These are phyloP conservation scores for Graphium colonna DNA, from an alignment of 2,888 invertebrate genomes.

Conservation along the genomic window DNA sequence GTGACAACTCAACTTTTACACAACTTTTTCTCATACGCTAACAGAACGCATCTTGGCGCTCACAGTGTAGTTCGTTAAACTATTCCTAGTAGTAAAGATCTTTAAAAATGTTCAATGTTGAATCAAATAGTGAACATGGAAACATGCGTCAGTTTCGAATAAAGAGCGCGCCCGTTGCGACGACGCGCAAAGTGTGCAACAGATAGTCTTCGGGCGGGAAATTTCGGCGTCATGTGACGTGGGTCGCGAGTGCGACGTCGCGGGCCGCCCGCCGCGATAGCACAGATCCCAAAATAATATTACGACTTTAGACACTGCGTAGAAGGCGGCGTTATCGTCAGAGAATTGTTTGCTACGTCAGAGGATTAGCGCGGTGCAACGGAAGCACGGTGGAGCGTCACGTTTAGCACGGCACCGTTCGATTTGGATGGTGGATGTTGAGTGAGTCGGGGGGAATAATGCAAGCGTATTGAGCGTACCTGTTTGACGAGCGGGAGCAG, in stretches of 20 bases:
- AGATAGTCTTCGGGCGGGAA: conserved; percentile 71
- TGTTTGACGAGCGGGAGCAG: conserved; percentile 96
- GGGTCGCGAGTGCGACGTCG: conserved; percentile 40
- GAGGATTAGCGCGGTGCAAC: conserved; percentile 34
- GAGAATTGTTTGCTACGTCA: conserved; percentile 57
- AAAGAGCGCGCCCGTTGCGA: conserved; percentile 41
- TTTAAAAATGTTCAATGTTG: too few species aligned
- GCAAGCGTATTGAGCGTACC: conserved; percentile 80
- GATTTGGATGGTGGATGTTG: conserved; percentile 24
- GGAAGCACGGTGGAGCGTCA: conserved; percentile 28
- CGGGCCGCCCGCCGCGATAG: conserved; percentile 48
- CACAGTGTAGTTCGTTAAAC: too few species aligned
- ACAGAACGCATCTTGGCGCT: background rate
- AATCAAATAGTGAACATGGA: too few species aligned
- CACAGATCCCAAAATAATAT: conserved; percentile 60
- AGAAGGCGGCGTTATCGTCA: conserved; percentile 54
- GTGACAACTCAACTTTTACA: conserved; percentile 35
- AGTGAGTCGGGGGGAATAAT: conserved; percentile 28
- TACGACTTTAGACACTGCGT: conserved; percentile 59
- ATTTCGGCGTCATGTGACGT: conserved; percentile 57
- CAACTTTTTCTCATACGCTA: conserved; percentile 14
- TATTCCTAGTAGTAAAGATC: too few species aligned
- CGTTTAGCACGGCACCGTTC: conserved; percentile 25
- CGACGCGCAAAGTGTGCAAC: conserved; percentile 65
- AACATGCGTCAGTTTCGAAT: too few species aligned